These are phyloP conservation scores for Lasioglossum calceatum DNA, from an alignment of 2,888 invertebrate genomes.

Conservation along the genomic window DNA sequence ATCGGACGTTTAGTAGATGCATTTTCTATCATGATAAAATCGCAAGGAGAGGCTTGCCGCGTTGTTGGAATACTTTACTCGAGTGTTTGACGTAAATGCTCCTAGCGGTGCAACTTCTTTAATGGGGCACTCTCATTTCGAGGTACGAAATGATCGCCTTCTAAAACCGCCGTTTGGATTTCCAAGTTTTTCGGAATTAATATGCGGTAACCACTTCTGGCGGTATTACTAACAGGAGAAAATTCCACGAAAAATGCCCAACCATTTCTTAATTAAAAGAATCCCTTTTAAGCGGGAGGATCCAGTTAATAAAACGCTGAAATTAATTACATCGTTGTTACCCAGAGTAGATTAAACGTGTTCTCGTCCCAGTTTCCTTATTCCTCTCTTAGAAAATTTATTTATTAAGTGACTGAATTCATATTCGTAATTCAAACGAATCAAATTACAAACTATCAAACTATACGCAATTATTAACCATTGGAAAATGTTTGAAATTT, in stretches of 20 bases:
- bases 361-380: background rate
- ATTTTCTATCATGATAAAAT: constrained; percentile 63
- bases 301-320: background rate
- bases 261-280: background rate
- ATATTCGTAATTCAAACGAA: background rate
- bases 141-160: constrained; percentile 11
- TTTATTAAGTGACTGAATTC: background rate
- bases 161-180: background rate
- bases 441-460: too few relatives aligned
- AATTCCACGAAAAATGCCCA: background rate
- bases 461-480: background rate
- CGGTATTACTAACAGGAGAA: background rate
- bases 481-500: background rate
- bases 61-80: constrained; percentile 52
- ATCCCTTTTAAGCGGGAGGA: background rate
- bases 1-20: constrained; percentile 52
- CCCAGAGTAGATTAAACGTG: background rate
- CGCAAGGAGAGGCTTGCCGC: constrained; percentile 52
- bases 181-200: background rate
- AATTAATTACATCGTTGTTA: background rate
- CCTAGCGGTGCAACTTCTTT: constrained; percentile 33
- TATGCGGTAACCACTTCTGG: background rate
- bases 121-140: constrained; percentile 20
- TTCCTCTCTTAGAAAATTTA: background rate
- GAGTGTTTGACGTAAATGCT: constrained; percentile 30